Evolutionary conservation across 2,888 invertebrate species (phyloP).

Genomic region (Dinocampus coccinellae): DNA sequence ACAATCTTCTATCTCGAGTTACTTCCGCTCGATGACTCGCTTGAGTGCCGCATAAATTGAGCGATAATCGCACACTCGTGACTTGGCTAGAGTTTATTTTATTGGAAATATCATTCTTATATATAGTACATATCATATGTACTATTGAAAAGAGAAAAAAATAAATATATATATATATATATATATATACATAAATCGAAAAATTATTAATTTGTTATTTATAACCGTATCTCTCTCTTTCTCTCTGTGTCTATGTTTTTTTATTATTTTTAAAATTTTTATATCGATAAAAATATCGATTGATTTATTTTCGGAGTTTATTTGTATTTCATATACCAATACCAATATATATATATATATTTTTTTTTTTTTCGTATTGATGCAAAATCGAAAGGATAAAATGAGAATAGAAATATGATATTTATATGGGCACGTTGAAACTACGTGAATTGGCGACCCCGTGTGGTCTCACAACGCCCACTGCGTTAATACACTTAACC

Average conservation of each 20-base stretch:
- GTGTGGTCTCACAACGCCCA: conserved; percentile 51
- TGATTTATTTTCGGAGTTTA: too few species aligned
- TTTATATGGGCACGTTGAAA: background rate
- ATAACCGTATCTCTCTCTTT: too few species aligned
- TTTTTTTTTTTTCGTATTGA: background rate
- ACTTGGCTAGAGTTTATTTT: conserved; percentile 6
- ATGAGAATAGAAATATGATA: background rate
- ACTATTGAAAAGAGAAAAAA: background rate
- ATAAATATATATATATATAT: too few species aligned
- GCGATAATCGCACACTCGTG: conserved; percentile 13
- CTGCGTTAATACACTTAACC: conserved; percentile 44
- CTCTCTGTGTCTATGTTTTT: too few species aligned
- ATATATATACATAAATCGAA: too few species aligned
- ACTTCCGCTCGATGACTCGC: conserved; percentile 21
- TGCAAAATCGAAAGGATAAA: background rate
- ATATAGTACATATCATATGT: background rate
- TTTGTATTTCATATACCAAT: too few species aligned
- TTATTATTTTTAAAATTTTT: too few species aligned
- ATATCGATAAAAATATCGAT: too few species aligned
- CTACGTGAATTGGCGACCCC: conserved; percentile 45
- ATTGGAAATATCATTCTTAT: background rate
- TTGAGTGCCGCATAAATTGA: conserved; percentile 18
- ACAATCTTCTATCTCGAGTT: conserved; percentile 11
- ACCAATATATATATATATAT: too few species aligned
- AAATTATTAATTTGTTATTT: too few species aligned